phyloP scores from a whole-genome alignment of 2,797 vertebrate species.

The Chloroceryle amazona region DNA sequence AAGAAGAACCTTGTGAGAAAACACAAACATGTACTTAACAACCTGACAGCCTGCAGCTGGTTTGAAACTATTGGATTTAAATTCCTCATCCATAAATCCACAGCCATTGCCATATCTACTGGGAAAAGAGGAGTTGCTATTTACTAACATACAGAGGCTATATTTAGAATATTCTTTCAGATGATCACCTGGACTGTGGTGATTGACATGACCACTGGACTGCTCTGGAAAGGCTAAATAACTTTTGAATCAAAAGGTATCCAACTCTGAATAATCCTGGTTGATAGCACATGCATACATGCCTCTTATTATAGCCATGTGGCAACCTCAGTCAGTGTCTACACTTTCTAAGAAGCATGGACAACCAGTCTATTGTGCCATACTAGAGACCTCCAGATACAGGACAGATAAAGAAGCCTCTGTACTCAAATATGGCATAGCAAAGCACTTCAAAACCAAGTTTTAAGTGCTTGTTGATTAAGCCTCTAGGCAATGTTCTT shows the following conservation, averaged over 20 bases:
- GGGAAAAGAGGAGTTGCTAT: neutral
- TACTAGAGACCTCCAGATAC: neutral
- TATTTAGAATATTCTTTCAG: neutral
- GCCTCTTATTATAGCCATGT: neutral
- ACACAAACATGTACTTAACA: neutral
- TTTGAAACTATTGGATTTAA: neutral
- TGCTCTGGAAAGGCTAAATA: neutral
- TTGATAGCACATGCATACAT: rapidly evolving
- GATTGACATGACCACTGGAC: no score
- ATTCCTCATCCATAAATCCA: neutral
- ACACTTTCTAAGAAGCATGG: neutral
- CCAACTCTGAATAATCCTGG: neutral
- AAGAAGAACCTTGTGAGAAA: neutral
- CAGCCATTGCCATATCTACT: neutral
- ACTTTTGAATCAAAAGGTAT: neutral
- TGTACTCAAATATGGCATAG: rapidly evolving
- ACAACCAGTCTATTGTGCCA: neutral
- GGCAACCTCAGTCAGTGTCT: neutral
- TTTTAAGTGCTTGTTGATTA: neutral
- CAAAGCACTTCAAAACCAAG: neutral
- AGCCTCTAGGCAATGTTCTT: neutral
- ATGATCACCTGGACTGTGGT: neutral
- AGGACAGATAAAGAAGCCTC: neutral
- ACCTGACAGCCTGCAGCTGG: neutral
- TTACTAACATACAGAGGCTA: neutral